Evolutionary conservation across 1,140 invertebrate genomes (phyloP).

Genomic region (Monomorium pharaonis): DNA sequence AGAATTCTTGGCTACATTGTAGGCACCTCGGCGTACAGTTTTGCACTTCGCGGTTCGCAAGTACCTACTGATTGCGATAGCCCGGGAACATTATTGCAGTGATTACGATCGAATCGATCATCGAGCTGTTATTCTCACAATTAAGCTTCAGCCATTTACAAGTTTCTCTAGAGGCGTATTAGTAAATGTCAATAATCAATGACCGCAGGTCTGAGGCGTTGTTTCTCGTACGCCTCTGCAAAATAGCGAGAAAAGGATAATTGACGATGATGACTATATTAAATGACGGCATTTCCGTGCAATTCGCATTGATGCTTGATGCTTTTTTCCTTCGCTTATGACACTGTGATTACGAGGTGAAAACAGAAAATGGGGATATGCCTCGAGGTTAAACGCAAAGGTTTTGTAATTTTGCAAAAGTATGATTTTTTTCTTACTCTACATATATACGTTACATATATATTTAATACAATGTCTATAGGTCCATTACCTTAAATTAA

Average conservation of each 20-base stretch:
- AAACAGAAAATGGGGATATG: not conserved
- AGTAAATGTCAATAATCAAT: conserved; percentile 28
- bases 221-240: not conserved
- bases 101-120: conserved; percentile 31
- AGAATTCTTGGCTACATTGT: not conserved
- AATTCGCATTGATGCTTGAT: conserved; percentile 10
- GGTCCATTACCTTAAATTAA: not conserved
- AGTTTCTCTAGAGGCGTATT: conserved; percentile 8
- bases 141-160: conserved; percentile 3
- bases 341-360: not conserved
- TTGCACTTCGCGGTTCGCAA: conserved; percentile 7
- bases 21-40: not conserved
- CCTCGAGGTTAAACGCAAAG: conserved; percentile 17
- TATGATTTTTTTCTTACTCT: not conserved
- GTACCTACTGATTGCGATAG: conserved; percentile 37
- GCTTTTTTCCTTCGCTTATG: not conserved
- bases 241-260: conserved; percentile 23
- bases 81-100: conserved; percentile 22
- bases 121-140: conserved; percentile 37
- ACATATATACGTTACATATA: not conserved
- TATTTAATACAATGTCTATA: not conserved
- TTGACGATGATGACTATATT: conserved; percentile 51
- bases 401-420: not conserved
- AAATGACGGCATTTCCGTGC: conserved; percentile 36
- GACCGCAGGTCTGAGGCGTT: not conserved